Conservation (phyloP, 2,797 vertebrate genomes). For the Halcyon badia region DNA sequence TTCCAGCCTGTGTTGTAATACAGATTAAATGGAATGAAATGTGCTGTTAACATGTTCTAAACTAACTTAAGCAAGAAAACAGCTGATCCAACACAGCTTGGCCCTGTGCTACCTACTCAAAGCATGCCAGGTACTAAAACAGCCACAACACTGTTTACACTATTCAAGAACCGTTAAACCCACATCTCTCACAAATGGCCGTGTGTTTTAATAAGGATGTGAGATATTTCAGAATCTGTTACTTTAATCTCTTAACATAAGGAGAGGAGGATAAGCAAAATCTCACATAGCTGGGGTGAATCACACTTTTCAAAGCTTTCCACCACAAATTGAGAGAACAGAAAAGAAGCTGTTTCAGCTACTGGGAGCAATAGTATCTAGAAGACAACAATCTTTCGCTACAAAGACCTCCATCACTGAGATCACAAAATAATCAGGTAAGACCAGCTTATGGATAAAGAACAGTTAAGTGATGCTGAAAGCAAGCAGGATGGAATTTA, state of each 20-base stretch:
- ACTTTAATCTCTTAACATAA: not conserved
- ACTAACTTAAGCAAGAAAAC: not conserved
- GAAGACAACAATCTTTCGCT: not conserved
- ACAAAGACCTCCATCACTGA: not conserved
- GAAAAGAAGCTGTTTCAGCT: not conserved
- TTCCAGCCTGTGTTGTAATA: not conserved
- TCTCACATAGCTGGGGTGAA: not conserved
- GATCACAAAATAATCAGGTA: not conserved
- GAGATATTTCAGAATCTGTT: constrained; percentile 2
- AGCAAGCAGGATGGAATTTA: not conserved
- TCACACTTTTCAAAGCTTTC: constrained; percentile 8
- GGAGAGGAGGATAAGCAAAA: not conserved
- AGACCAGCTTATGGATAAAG: not conserved
- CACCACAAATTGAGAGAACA: not conserved
- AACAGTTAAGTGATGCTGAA: not conserved
- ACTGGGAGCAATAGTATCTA: not conserved
- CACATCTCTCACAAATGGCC: not conserved
- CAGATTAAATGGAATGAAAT: not conserved
- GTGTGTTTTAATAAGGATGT: not conserved
- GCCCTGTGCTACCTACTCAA: not conserved
- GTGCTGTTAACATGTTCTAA: not conserved
- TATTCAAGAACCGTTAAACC: not conserved
- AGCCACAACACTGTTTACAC: not conserved
- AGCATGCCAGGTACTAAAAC: not conserved
- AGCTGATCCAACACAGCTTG: not conserved